Evolutionary conservation across 2,797 vertebrate species (phyloP).

Genomic region (Limnodromus scolopaceus): DNA sequence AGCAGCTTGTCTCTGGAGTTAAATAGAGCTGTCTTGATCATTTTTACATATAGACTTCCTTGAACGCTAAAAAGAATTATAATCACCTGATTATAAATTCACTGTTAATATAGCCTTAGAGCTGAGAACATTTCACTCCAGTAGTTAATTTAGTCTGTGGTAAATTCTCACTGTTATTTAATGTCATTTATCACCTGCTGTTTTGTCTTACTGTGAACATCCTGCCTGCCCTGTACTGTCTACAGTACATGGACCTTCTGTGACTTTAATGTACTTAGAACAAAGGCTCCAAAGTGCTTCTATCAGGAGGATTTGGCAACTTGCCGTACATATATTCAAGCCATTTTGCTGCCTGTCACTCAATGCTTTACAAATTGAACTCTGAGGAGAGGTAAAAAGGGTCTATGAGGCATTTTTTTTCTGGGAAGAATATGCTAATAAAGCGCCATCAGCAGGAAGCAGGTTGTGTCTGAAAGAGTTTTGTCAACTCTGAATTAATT

Average conservation of each 20-base stretch:
- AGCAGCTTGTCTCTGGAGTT: conserved; percentile 72
- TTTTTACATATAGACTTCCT: conserved; percentile 79
- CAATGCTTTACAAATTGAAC: conserved; percentile 85
- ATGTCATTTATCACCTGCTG: conserved; percentile 89
- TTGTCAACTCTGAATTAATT: conserved; percentile 91
- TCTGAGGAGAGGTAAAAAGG: conserved; percentile 84
- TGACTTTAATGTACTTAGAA: conserved; percentile 86
- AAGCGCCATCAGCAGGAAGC: conserved; percentile 86
- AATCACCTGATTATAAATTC: conserved; percentile 85
- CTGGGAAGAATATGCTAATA: conserved; percentile 89
- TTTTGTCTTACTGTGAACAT: conserved; percentile 87
- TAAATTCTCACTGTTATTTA: conserved; percentile 87
- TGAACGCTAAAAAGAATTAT: conserved; percentile 78
- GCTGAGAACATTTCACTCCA: conserved; percentile 82
- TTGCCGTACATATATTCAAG: conserved; percentile 84
- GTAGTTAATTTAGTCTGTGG: conserved; percentile 85
- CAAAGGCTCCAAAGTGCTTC: conserved; percentile 85
- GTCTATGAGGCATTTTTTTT: conserved; percentile 82
- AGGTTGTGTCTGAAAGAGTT: conserved; percentile 88
- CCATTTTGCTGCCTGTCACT: conserved; percentile 87
- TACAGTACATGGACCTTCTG: conserved; percentile 85
- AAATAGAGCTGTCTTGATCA: conserved; percentile 79
- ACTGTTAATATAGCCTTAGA: conserved; percentile 83
- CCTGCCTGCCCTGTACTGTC: conserved; percentile 82
- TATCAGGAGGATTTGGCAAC: conserved; percentile 82